phyloP scores from a whole-genome alignment of 2,888 invertebrate genomes.

The Amphipoea oculea region DNA sequence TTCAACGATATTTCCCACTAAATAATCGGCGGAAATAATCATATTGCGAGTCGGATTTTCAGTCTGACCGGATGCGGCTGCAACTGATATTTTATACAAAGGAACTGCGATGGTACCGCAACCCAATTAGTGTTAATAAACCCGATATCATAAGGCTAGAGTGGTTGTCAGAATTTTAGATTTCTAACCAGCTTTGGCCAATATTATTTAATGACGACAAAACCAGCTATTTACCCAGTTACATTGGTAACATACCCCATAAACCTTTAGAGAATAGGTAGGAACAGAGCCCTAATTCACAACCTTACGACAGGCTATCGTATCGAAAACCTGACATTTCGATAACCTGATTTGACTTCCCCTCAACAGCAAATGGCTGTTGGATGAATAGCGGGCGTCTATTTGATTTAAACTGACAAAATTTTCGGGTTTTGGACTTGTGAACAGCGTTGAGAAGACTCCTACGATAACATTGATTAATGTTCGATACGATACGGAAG shows the following conservation, averaged over 20 bases:
- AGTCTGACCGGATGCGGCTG: constrained; percentile 16
- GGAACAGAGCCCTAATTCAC: too few relatives aligned
- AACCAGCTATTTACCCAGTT: not conserved
- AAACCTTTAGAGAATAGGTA: not conserved
- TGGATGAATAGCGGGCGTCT: too few relatives aligned
- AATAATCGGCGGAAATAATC: not conserved
- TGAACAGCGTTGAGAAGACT: too few relatives aligned
- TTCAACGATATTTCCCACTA: not conserved
- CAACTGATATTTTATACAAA: constrained; percentile 27
- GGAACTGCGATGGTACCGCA: constrained; percentile 7
- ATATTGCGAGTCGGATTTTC: not conserved
- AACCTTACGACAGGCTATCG: too few relatives aligned
- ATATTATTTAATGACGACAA: not conserved
- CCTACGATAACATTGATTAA: too few relatives aligned
- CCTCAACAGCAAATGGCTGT: too few relatives aligned
- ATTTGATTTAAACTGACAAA: too few relatives aligned
- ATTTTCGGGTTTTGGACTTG: too few relatives aligned
- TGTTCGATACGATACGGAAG: too few relatives aligned
- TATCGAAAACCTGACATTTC: too few relatives aligned
- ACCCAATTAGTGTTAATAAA: constrained; percentile 27
- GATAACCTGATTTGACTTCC: too few relatives aligned
- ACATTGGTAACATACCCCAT: not conserved
- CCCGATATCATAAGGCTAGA: constrained; percentile 5
- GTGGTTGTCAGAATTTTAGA: not conserved
- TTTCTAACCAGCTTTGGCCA: not conserved